phyloP scores from a whole-genome alignment of 2,113 vertebrate species.

The Scomber japonicus region DNA sequence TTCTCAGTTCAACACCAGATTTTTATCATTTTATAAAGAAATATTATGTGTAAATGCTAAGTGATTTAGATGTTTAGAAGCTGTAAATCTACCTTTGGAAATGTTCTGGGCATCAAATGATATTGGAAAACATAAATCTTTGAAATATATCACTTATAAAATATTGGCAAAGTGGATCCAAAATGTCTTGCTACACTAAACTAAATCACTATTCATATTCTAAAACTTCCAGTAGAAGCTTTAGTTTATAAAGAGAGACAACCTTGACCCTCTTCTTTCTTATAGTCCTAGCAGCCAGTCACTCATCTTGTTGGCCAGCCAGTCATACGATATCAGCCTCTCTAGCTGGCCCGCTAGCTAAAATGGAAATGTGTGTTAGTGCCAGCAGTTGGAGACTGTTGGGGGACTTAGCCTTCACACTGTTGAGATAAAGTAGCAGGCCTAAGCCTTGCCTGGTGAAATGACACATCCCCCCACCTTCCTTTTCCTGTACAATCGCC shows the following conservation, averaged over 20 bases:
- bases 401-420: conserved; percentile 75
- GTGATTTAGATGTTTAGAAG: not conserved
- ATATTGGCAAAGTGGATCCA: not conserved
- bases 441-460: conserved; percentile 79
- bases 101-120: not conserved
- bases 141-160: not conserved
- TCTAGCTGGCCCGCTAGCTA: conserved; percentile 67
- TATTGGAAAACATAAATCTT: not conserved
- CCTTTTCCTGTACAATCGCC: conserved; percentile 77
- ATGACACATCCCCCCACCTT: conserved; percentile 75
- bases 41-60: not conserved
- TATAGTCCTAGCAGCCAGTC: conserved; percentile 49
- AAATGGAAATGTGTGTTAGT: conserved; percentile 75
- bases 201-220: not conserved
- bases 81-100: not conserved
- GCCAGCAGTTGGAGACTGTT: conserved; percentile 66
- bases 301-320: conserved; percentile 55
- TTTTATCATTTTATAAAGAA: not conserved
- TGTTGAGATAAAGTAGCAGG: conserved; percentile 80
- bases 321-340: conserved; percentile 61
- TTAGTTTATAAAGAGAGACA: conserved; percentile 36
- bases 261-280: conserved; percentile 34
- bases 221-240: conserved; percentile 20
- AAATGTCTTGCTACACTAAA: not conserved
- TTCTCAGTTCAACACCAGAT: not conserved